These are phyloP conservation scores for Gonioctena quinquepunctata DNA, from an alignment of 1,140 invertebrate species.

Conservation along the genomic window DNA sequence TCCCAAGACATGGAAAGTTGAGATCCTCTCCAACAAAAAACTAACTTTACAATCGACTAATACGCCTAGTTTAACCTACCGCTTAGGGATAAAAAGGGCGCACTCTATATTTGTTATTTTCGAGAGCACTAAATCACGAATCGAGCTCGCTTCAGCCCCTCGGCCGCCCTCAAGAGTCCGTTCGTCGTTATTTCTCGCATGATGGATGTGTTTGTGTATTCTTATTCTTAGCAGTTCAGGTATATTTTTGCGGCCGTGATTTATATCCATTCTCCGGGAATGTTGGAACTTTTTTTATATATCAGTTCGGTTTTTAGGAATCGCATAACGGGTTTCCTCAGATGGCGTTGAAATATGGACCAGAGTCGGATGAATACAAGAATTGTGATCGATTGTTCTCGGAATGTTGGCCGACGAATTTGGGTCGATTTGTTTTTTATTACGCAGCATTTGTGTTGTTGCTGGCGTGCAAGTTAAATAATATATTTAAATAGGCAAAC, in stretches of 20 bases:
- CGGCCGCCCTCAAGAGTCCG: slow-evolving; percentile 31
- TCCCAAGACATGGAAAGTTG: neutral
- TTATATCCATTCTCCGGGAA: slow-evolving; percentile 32
- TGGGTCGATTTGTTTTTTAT: neutral
- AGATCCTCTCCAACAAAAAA: neutral
- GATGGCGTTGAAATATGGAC: slow-evolving; percentile 3
- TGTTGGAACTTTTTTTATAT: slow-evolving; percentile 32
- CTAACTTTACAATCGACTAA: neutral
- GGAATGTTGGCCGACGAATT: neutral
- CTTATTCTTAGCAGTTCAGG: slow-evolving; percentile 32
- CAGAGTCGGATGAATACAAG: slow-evolving; percentile 22
- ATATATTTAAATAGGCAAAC: no score
- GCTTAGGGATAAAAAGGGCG: neutral
- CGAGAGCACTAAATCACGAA: slow-evolving; percentile 29
- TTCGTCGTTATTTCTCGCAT: slow-evolving; percentile 36
- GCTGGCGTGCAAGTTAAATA: no score
- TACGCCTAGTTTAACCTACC: neutral
- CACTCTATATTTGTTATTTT: slow-evolving; percentile 21
- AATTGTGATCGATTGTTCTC: slow-evolving; percentile 32
- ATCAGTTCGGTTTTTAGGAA: slow-evolving; percentile 6
- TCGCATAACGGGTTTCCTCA: neutral
- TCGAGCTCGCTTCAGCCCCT: slow-evolving; percentile 1
- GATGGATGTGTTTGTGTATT: slow-evolving; percentile 46
- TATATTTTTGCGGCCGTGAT: slow-evolving; percentile 34
- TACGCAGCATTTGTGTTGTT: no score